These are phyloP conservation scores for Orchesella cincta DNA, from an alignment of 1,140 invertebrate species.

Conservation along the genomic window DNA sequence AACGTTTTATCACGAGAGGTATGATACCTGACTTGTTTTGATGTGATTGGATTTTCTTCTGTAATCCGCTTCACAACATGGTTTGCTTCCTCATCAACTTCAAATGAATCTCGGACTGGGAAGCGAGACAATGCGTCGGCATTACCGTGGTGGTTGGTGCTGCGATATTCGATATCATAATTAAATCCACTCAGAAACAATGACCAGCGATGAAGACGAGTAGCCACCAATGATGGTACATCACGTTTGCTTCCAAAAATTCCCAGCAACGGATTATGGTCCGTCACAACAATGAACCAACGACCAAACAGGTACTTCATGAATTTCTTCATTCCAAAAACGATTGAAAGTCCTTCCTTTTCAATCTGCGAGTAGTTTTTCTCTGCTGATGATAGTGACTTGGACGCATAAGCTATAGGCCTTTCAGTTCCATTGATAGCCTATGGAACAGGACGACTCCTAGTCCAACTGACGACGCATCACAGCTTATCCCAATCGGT, in stretches of 20 bases:
- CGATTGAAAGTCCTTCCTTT: conserved; percentile 60
- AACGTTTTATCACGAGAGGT: conserved; percentile 13
- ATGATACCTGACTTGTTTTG: background rate
- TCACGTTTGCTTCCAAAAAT: conserved; percentile 54
- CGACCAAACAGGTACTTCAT: conserved; percentile 60
- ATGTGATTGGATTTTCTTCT: conserved; percentile 4
- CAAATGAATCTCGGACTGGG: background rate
- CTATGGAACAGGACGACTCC: conserved; percentile 58
- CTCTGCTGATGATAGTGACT: conserved; percentile 57
- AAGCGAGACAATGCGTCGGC: conserved; percentile 54
- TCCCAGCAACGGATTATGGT: conserved; percentile 57
- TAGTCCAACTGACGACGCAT: conserved; percentile 56
- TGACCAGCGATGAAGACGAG: conserved; percentile 54
- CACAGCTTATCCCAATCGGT: conserved; percentile 59
- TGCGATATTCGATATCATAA: conserved; percentile 54
- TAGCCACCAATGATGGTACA: conserved; percentile 54
- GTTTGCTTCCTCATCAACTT: conserved; percentile 2
- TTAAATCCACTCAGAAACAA: conserved; percentile 54
- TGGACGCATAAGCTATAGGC: conserved; percentile 59
- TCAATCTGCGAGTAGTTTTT: conserved; percentile 61
- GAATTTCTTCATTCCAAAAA: conserved; percentile 59
- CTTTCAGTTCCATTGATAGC: conserved; percentile 54
- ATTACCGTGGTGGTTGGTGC: conserved; percentile 48
- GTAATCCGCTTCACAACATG: background rate
- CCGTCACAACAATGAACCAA: conserved; percentile 57